Base-by-base conservation (phyloP, 2,113 vertebrate genomes). In the Struthidea cinerea region DNA sequence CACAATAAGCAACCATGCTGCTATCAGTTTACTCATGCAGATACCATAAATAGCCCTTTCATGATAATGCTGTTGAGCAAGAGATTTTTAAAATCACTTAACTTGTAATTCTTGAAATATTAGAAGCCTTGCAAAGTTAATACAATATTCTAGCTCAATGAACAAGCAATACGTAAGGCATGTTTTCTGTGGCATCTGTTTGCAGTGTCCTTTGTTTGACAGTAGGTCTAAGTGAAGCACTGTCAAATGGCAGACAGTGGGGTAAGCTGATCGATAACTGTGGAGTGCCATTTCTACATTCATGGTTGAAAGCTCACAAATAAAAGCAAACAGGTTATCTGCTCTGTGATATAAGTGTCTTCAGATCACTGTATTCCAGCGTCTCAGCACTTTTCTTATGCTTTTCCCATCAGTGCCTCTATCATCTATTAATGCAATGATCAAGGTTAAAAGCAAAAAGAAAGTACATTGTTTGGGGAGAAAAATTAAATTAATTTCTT, bases 241-340 rank as follows among this genome's bases (percentile, higher is more conserved):
- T 93, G 86, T 87, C 90, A 80, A 90, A 94, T 27, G 50, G 92
- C 92, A 77, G 57, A 83, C 73, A 84, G 80, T 73, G 87, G 92
- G 92, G 89, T 92, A 94, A 93, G 93, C 87, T 95, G 93, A 96
- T 96, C 90, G 10, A 91, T 84, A 75, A 84, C 83, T 27, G 5
- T 37, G 53, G 94, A 90, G 79, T 78, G 93, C 79, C 90, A 87
- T 92, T 94, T 88, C 96, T 94, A 73, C 91, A 93, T 90, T 96
- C 94, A 94, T 96, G 90, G 89, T 92, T 79, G 87, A 96, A 89
- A 94, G 81, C 93, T 94, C 91, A 93, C 79, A 90, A 94, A 97
- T 90, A 96, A 92, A 94, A 96, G 95, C 95, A 96, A 97, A 93
- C 91, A 94, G 88, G 94, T 94, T 96, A 96, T 96, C 92, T 96